phyloP scores from a whole-genome alignment of 2,113 vertebrate genomes.

The Capra hircus region DNA sequence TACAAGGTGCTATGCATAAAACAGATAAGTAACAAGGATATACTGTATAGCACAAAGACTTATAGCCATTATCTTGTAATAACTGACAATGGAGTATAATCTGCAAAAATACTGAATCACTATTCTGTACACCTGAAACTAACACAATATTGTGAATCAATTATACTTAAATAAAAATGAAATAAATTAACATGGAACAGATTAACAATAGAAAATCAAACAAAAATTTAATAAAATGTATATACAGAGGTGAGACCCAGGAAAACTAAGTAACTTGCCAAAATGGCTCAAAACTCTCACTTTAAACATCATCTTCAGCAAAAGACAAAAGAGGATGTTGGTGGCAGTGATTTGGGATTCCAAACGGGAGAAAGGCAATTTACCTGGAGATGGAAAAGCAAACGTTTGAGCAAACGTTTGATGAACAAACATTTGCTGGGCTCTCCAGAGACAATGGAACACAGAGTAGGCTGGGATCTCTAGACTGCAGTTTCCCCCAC shows the following conservation, averaged over 20 bases:
- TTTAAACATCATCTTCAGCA: neutral
- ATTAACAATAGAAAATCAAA: neutral
- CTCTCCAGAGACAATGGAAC: neutral
- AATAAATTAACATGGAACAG: neutral
- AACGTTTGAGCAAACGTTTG: neutral
- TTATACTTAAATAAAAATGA: neutral
- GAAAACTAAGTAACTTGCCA: neutral
- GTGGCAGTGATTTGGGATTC: neutral
- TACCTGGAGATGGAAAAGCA: neutral
- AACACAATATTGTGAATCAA: neutral
- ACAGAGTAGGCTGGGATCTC: neutral
- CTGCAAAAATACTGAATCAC: neutral
- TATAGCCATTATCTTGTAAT: neutral
- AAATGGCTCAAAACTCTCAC: neutral
- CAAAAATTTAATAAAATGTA: neutral
- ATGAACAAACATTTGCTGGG: neutral
- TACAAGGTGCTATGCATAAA: neutral
- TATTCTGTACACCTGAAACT: neutral
- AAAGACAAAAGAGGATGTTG: neutral
- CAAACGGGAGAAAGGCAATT: neutral
- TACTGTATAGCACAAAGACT: neutral
- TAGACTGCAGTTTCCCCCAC: neutral
- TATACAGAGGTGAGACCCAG: neutral
- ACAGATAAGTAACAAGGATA: neutral
- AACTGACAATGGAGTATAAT: neutral